Evolutionary conservation across 2,888 invertebrate genomes (phyloP).

Genomic region (Oscheius sp.): DNA sequence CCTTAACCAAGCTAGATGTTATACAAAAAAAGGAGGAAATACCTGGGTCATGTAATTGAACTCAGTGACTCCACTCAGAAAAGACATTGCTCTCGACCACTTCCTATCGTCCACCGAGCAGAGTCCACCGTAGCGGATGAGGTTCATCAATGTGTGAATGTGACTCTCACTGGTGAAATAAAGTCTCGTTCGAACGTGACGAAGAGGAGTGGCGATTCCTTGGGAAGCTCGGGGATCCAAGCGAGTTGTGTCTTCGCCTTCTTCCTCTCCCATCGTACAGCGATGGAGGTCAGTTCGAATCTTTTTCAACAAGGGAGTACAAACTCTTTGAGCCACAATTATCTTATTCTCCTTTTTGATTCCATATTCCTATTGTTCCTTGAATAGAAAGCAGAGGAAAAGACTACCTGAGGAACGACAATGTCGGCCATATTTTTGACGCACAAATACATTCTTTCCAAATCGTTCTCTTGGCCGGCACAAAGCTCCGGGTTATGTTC

Average conservation of each 20-base stretch:
- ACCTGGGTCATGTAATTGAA: constrained; percentile 99
- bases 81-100: constrained; percentile 98
- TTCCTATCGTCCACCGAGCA: constrained; percentile 83
- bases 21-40: background rate
- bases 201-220: constrained; percentile 96
- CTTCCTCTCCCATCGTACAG: constrained; percentile 82
- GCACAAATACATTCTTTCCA: constrained; percentile 80
- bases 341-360: constrained; percentile 92
- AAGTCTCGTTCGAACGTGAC: constrained; percentile 95
- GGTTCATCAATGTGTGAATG: constrained; percentile 94
- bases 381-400: background rate
- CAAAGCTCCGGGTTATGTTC: constrained; percentile 89
- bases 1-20: constrained; percentile 73
- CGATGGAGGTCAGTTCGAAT: constrained; percentile 71
- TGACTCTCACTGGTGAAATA: constrained; percentile 99
- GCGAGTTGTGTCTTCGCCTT: constrained; percentile 92
- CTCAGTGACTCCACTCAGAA: constrained; percentile 95
- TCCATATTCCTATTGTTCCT: constrained; percentile 85
- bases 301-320: constrained; percentile 92
- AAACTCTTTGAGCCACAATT: constrained; percentile 94
- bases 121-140: constrained; percentile 77
- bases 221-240: constrained; percentile 80
- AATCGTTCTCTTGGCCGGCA: constrained; percentile 74
- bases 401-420: constrained; percentile 87
- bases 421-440: constrained; percentile 97